Conservation (phyloP, 2,888 invertebrate genomes). For the Pseudolycoriella hygida region DNA sequence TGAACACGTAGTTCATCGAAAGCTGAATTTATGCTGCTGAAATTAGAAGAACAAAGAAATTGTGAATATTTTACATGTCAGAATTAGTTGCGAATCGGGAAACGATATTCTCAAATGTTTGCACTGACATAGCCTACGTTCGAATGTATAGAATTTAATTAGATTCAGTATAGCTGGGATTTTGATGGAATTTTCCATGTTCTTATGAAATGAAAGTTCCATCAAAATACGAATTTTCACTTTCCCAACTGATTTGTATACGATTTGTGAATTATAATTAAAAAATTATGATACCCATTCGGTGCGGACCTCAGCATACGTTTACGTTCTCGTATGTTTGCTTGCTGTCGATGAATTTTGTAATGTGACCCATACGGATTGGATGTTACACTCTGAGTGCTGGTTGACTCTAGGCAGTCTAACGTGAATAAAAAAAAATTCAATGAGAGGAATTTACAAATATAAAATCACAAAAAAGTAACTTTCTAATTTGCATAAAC, state of each 20-base stretch:
- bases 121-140: no score
- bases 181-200: no score
- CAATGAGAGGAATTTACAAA: not conserved
- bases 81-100: no score
- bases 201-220: no score
- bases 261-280: no score
- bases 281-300: slow-evolving; percentile 47
- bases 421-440: not conserved
- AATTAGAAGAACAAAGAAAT: slow-evolving; percentile 23
- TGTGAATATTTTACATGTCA: slow-evolving; percentile 1
- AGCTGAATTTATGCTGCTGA: slow-evolving; percentile 97
- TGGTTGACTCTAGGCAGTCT: slow-evolving; percentile 13
- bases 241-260: no score
- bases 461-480: not conserved
- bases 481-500: not conserved
- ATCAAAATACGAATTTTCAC: no score
- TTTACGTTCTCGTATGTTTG: slow-evolving; percentile 91
- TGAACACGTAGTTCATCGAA: slow-evolving; percentile 95
- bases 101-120: no score
- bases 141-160: no score
- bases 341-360: slow-evolving; percentile 79
- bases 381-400: slow-evolving; percentile 14
- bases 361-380: slow-evolving; percentile 30
- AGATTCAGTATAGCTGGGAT: no score
- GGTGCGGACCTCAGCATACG: slow-evolving; percentile 95